Evolutionary conservation across 1,140 invertebrate genomes (phyloP).

Genomic region (Rhynchophorus ferrugineus): DNA sequence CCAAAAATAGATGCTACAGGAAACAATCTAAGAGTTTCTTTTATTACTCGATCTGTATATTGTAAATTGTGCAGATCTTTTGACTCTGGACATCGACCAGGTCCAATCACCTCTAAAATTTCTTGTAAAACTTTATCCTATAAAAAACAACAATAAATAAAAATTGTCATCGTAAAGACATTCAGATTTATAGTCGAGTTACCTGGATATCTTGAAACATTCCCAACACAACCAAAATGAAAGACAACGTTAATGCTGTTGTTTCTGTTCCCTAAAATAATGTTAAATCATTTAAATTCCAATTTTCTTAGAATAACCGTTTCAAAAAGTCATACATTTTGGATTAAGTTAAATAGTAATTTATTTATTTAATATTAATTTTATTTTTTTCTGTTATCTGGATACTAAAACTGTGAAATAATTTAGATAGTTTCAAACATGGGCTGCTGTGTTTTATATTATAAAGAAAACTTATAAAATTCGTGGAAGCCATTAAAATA

Average conservation of each 20-base stretch:
- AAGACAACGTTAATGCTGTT: slow-evolving; percentile 4
- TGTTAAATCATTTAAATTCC: too few relatives aligned
- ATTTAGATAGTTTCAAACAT: too few relatives aligned
- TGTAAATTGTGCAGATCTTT: slow-evolving; percentile 53
- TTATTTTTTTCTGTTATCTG: not conserved
- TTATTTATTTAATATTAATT: too few relatives aligned
- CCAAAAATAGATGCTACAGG: slow-evolving; percentile 54
- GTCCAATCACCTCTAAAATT: slow-evolving; percentile 24
- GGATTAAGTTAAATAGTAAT: too few relatives aligned
- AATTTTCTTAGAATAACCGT: too few relatives aligned
- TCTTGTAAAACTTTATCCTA: slow-evolving; percentile 26
- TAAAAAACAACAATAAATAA: not conserved
- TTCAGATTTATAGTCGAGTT: not conserved
- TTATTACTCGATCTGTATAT: slow-evolving; percentile 64
- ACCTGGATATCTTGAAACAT: slow-evolving; percentile 19
- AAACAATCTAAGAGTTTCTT: slow-evolving; percentile 60
- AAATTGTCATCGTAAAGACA: not conserved
- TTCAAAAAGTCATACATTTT: too few relatives aligned
- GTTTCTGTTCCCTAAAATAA: slow-evolving; percentile 19
- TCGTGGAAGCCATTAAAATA: too few relatives aligned
- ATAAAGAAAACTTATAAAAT: too few relatives aligned
- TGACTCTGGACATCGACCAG: slow-evolving; percentile 34
- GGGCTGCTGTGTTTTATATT: too few relatives aligned
- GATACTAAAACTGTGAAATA: too few relatives aligned
- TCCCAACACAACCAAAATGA: slow-evolving; percentile 10